Conservation (phyloP, 2,113 vertebrate genomes). For the Peucedramus taeniatus region DNA sequence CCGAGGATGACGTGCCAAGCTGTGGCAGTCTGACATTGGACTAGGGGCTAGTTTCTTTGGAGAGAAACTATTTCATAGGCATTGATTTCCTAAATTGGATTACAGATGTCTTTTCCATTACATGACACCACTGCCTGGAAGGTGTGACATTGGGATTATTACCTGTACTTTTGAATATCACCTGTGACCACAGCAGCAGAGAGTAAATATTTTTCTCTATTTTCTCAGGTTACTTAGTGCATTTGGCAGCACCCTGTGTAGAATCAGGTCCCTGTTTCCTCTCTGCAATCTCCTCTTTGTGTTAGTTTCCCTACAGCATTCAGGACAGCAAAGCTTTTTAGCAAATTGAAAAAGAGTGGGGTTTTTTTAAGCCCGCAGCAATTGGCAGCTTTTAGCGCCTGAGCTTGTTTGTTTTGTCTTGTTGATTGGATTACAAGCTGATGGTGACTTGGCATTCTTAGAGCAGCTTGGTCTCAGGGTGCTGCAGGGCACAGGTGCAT, state of each 20-base stretch:
- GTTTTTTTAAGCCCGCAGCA: neutral
- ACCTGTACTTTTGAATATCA: neutral
- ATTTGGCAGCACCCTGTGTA: neutral
- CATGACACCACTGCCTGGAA: fast-evolving
- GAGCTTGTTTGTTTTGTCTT: neutral
- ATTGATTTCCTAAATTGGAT: neutral
- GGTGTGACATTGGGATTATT: fast-evolving
- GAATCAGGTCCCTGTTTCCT: neutral
- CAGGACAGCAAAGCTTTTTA: neutral
- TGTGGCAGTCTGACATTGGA: neutral
- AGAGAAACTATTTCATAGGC: neutral
- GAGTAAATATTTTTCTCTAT: neutral
- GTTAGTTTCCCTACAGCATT: neutral
- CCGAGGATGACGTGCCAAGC: fast-evolving
- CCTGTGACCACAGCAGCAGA: neutral
- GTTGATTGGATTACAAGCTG: neutral
- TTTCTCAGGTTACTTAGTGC: neutral
- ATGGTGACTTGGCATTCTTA: neutral
- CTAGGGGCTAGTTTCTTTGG: neutral
- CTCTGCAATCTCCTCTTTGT: neutral
- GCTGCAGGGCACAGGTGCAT: neutral
- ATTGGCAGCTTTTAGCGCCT: neutral
- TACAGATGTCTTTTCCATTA: fast-evolving
- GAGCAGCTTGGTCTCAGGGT: neutral
- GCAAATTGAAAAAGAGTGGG: neutral